Conservation (phyloP, 1,140 invertebrate species). For the Brachionus angularis region DNA sequence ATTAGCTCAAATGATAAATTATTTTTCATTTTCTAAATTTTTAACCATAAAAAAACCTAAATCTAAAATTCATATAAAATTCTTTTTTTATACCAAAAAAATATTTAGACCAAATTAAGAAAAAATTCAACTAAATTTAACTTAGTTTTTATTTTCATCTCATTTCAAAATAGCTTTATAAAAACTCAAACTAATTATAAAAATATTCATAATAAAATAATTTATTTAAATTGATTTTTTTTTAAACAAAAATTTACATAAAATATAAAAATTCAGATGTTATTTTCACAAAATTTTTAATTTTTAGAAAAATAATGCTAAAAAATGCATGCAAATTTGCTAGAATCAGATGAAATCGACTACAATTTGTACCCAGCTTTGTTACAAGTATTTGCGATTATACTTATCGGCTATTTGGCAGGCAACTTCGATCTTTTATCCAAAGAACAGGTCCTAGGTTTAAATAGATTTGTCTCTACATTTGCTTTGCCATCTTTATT, state of each 20-base stretch:
- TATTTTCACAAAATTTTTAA: background rate
- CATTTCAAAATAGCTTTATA: no score
- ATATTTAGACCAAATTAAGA: no score
- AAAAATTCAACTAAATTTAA: no score
- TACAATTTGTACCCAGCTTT: constrained; percentile 82
- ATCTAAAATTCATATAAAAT: no score
- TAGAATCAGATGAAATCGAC: constrained; percentile 50
- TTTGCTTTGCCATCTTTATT: constrained; percentile 86
- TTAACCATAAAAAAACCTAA: no score
- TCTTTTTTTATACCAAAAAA: no score
- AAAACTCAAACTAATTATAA: no score
- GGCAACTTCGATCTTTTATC: constrained; percentile 78
- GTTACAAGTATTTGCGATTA: constrained; percentile 83
- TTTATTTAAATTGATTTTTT: background rate
- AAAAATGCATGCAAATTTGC: background rate
- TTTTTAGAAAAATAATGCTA: background rate
- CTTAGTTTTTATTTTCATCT: no score
- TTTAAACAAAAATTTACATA: background rate
- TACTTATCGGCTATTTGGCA: constrained; percentile 82
- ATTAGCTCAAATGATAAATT: no score
- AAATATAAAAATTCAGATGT: background rate
- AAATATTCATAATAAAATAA: background rate
- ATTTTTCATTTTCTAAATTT: no score
- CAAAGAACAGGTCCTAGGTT: constrained; percentile 77
- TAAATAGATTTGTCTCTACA: constrained; percentile 85